phyloP scores from a whole-genome alignment of 2,888 invertebrate genomes.

The Limnephilus rhombicus region DNA sequence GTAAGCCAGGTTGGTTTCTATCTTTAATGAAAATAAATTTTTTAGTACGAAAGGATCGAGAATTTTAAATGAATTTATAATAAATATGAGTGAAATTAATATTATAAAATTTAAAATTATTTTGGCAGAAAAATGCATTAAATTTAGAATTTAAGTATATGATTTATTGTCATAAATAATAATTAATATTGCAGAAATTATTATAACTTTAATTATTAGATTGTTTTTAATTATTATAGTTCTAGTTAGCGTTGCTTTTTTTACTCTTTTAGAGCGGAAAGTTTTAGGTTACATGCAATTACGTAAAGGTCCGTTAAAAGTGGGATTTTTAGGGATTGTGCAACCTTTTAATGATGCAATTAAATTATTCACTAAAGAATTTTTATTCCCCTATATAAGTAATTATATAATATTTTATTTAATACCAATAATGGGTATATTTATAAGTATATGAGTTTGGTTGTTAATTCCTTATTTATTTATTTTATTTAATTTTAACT shows the following conservation, averaged over 20 bases:
- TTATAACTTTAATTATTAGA: constrained; percentile 72
- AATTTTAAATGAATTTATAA: constrained; percentile 63
- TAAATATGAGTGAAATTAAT: constrained; percentile 43
- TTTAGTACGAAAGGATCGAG: constrained; percentile 89
- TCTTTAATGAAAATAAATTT: constrained; percentile 80
- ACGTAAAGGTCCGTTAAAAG: constrained; percentile 86
- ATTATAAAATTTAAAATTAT: constrained; percentile 70
- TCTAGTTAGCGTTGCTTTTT: constrained; percentile 83
- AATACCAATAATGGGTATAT: no score
- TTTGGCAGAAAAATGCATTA: constrained; percentile 85
- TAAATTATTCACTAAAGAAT: no score
- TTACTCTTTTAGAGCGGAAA: constrained; percentile 85
- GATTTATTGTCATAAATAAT: constrained; percentile 78
- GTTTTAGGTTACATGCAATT: constrained; percentile 85
- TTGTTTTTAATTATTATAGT: constrained; percentile 79
- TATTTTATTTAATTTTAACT: no score
- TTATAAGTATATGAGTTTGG: no score
- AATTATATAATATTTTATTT: no score
- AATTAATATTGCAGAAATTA: constrained; percentile 75
- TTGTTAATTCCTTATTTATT: no score
- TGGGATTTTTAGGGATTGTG: constrained; percentile 79
- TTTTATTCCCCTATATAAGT: no score
- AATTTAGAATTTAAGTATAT: constrained; percentile 84
- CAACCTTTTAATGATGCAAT: constrained; percentile 84
- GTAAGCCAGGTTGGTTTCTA: constrained; percentile 92